Conservation (phyloP, 2,113 vertebrate genomes). For the Rhombomys opimus region DNA sequence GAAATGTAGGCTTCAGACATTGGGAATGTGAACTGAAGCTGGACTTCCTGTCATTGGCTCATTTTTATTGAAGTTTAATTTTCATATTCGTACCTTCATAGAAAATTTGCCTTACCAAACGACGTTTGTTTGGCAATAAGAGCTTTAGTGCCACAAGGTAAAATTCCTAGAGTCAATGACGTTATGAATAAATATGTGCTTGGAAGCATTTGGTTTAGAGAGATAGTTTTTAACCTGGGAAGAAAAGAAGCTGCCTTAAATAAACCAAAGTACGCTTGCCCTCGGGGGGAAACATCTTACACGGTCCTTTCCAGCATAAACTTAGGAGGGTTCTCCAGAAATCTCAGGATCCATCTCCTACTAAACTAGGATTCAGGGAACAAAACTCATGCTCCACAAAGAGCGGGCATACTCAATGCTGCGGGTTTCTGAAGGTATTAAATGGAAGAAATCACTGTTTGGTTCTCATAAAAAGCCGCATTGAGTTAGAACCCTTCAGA, state of each 20-base stretch:
- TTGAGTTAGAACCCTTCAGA: neutral
- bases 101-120: neutral
- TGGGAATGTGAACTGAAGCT: neutral
- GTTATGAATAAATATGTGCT: neutral
- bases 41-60: neutral
- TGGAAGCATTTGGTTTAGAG: constrained; percentile 14
- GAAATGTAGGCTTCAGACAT: neutral
- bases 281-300: neutral
- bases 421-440: neutral
- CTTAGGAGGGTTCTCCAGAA: neutral
- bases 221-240: neutral
- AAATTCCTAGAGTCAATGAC: constrained; percentile 21
- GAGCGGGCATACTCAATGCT: neutral
- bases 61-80: constrained; percentile 36
- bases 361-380: neutral
- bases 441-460: neutral
- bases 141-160: neutral
- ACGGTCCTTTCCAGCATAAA: neutral
- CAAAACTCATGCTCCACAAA: neutral
- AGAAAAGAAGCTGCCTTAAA: neutral
- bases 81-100: constrained; percentile 7
- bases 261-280: neutral
- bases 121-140: neutral
- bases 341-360: neutral
- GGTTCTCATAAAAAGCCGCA: constrained; percentile 3